Conservation (phyloP, 2,888 invertebrate genomes). For the Elysia crispata region DNA sequence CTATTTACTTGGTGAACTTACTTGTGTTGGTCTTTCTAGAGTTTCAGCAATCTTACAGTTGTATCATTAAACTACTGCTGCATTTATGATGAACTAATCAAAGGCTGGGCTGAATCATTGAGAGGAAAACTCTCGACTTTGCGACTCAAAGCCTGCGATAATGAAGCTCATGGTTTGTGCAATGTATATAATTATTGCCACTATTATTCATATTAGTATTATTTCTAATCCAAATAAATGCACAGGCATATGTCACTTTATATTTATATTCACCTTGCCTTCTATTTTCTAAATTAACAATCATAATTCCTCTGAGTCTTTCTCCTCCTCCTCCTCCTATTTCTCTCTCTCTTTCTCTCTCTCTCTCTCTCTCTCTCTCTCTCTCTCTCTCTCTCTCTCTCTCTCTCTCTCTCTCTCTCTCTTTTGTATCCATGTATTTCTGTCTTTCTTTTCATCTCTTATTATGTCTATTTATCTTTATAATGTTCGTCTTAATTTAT, state of each 20-base stretch:
- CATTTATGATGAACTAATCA: neutral
- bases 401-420: no score
- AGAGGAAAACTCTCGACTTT: neutral
- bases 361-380: no score
- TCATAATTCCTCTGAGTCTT: neutral
- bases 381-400: no score
- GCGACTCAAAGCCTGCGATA: neutral
- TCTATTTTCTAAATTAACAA: no score
- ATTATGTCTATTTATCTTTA: no score
- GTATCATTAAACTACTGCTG: neutral
- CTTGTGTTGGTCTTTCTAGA: neutral
- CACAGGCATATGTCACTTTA: no score
- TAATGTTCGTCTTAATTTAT: no score
- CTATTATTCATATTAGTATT: neutral
- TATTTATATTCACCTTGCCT: no score
- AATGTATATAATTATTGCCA: neutral
- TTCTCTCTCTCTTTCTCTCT: neutral
- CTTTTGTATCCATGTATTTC: neutral
- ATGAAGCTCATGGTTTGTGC: conserved; percentile 9
- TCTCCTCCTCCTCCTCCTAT: neutral
- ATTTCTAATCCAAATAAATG: no score
- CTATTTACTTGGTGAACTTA: no score
- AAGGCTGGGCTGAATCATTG: neutral
- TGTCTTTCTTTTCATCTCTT: neutral
- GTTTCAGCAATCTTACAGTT: neutral